Evolutionary conservation across 1,140 invertebrate species (phyloP).

Genomic region (Trichogramma pretiosum): DNA sequence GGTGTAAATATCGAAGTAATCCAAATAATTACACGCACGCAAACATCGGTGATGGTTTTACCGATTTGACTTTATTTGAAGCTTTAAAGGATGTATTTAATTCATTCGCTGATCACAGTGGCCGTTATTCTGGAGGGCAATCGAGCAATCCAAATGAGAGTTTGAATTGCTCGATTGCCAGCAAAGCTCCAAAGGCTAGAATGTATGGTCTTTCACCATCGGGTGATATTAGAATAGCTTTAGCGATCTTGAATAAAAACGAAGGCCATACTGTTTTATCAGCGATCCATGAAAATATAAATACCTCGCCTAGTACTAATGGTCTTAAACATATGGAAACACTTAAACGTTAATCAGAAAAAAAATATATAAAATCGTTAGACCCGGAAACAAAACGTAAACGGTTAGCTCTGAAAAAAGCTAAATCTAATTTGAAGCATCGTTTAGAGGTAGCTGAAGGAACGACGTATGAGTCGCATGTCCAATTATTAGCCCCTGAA

Average conservation of each 20-base stretch:
- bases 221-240: not conserved
- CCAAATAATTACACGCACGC: constrained; percentile 1
- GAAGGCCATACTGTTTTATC: not conserved
- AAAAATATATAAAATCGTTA: not conserved
- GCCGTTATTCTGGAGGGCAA: not conserved
- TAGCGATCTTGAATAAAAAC: not conserved
- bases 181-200: not conserved
- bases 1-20: constrained; percentile 3
- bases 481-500: constrained; percentile 6
- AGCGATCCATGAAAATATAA: not conserved
- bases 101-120: not conserved
- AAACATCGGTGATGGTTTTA: constrained; percentile 3
- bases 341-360: not conserved
- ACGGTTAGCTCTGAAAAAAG: constrained; percentile 3
- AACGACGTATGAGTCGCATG: constrained; percentile 7
- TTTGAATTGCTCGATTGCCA: not conserved
- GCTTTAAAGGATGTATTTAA: constrained; percentile 1
- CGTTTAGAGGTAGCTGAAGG: constrained; percentile 10
- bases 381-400: not conserved
- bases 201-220: not conserved
- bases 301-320: not conserved
- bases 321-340: not conserved
- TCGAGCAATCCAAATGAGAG: not conserved
- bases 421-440: constrained; percentile 9
- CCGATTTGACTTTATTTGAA: not conserved